Percentiles rank a stretch among this genome's conserved stretches.
Conservation (phyloP, 2,797 vertebrate species). For the Leuciscus waleckii region DNA sequence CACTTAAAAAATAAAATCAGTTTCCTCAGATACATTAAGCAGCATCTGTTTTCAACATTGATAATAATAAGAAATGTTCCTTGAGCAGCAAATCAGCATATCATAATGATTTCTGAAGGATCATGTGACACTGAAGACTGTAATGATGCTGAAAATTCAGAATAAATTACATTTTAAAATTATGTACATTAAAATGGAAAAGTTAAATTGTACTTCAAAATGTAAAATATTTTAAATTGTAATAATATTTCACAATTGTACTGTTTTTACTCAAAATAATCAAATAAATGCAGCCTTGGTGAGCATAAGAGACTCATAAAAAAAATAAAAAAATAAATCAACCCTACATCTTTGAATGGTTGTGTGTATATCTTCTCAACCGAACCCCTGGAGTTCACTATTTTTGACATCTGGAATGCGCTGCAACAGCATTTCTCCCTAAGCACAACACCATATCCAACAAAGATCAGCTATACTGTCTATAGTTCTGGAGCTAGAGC, state of each 20-base stretch:
- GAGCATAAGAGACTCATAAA: too few species aligned
- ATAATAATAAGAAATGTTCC: not conserved
- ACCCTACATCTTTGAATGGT: not conserved
- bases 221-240: not conserved
- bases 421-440: not conserved
- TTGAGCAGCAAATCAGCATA: not conserved
- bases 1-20: not conserved
- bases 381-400: not conserved
- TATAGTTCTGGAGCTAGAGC: slow-evolving; percentile 17
- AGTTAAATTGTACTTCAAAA: too few species aligned
- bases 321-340: too few species aligned
- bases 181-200: not conserved
- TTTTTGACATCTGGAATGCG: slow-evolving; percentile 32
- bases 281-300: not conserved
- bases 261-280: too few species aligned
- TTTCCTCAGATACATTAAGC: not conserved
- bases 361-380: not conserved
- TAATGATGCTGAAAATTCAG: not conserved
- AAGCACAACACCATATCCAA: slow-evolving; percentile 9
- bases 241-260: not conserved
- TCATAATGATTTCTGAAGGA: not conserved
- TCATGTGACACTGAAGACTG: not conserved
- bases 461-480: not conserved
- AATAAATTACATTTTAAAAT: not conserved
- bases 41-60: slow-evolving; percentile 3